These are phyloP conservation scores for Excalfactoria chinensis DNA, from an alignment of 2,113 vertebrate species.

Conservation along the genomic window DNA sequence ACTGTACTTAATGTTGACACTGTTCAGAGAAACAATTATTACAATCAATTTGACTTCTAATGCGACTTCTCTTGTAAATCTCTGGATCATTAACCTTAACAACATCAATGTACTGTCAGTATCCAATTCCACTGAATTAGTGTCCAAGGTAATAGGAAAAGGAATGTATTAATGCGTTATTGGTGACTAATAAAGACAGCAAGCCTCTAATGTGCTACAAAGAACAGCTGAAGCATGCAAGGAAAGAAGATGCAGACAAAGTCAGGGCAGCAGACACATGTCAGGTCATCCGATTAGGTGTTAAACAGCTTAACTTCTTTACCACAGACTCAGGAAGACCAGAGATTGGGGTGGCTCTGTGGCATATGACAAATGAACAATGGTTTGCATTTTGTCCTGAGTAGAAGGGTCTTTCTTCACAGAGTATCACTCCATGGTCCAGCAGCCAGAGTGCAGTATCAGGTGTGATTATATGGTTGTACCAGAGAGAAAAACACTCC, in stretches of 20 bases:
- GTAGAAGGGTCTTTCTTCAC: background rate
- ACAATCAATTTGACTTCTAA: constrained; percentile 86
- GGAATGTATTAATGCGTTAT: constrained; percentile 81
- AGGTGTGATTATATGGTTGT: background rate
- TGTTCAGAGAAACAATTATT: constrained; percentile 81
- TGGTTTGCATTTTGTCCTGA: background rate
- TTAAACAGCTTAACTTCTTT: background rate
- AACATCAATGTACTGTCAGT: constrained; percentile 82
- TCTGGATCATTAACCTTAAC: constrained; percentile 85
- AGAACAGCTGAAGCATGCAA: constrained; percentile 69
- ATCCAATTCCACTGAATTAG: constrained; percentile 83
- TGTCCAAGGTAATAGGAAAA: constrained; percentile 80
- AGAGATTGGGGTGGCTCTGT: background rate
- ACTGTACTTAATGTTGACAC: constrained; percentile 81
- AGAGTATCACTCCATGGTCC: accelerated
- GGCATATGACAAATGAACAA: background rate
- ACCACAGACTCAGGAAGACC: background rate
- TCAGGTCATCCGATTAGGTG: background rate
- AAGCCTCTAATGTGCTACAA: constrained; percentile 69
- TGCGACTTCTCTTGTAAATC: constrained; percentile 85
- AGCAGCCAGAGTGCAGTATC: background rate
- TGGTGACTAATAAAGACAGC: constrained; percentile 80
- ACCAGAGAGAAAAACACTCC: background rate
- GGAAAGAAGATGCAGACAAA: constrained; percentile 13
- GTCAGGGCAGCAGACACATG: background rate